phyloP scores from a whole-genome alignment of 2,113 vertebrate genomes.

The Drymodes brunneopygia region DNA sequence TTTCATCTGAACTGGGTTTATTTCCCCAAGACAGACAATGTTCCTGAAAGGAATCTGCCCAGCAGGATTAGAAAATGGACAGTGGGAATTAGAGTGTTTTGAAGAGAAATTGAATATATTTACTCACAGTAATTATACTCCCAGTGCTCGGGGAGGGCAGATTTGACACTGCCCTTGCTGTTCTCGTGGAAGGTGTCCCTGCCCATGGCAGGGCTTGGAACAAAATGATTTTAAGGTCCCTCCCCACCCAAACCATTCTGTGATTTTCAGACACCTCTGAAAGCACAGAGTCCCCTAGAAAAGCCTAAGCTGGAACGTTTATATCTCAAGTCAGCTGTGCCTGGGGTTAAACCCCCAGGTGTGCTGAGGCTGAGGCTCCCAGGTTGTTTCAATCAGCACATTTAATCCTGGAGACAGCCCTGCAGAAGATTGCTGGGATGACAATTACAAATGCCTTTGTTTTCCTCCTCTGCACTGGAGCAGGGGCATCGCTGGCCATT shows the following conservation, averaged over 20 bases:
- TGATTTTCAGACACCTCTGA: neutral
- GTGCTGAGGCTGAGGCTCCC: neutral
- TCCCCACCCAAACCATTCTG: neutral
- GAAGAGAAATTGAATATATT: neutral
- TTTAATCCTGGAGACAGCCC: neutral
- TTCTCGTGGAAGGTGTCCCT: neutral
- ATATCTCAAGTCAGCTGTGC: neutral
- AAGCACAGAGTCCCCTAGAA: no score
- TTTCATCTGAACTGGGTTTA: neutral
- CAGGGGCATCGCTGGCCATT: neutral
- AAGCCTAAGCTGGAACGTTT: neutral
- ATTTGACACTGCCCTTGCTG: neutral
- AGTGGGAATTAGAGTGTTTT: rapidly evolving
- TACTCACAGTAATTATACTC: neutral
- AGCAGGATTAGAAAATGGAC: neutral
- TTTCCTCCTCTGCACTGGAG: neutral
- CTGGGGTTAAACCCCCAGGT: neutral
- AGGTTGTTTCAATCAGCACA: neutral
- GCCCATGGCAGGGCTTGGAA: neutral
- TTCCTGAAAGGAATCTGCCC: neutral
- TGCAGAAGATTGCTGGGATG: neutral
- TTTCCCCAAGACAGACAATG: neutral
- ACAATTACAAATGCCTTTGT: neutral
- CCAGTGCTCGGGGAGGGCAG: neutral
- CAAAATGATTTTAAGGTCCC: neutral